Evolutionary conservation across 1,140 invertebrate genomes (phyloP).

Genomic region (Dendroctonus ponderosae): DNA sequence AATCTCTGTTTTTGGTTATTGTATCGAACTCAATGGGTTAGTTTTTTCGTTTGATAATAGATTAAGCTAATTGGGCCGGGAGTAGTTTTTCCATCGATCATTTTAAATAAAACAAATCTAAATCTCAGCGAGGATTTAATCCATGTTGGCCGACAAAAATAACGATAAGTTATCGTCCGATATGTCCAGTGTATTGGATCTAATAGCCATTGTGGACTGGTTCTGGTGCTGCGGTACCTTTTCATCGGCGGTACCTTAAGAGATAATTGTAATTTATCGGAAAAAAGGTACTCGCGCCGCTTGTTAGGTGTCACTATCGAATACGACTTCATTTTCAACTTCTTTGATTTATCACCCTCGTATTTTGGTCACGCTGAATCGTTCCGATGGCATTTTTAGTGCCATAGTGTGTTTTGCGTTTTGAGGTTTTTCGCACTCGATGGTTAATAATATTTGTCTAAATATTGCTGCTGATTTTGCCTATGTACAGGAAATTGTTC

Average conservation of each 20-base stretch:
- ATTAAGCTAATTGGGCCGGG: too few species aligned
- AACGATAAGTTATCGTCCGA: slow-evolving; percentile 25
- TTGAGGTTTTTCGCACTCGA: too few species aligned
- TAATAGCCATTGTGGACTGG: slow-evolving; percentile 22
- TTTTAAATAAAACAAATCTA: slow-evolving; percentile 11
- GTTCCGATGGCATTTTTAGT: too few species aligned
- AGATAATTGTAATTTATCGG: slow-evolving; percentile 48
- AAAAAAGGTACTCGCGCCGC: slow-evolving; percentile 30
- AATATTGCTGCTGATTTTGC: too few species aligned
- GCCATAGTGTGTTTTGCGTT: too few species aligned
- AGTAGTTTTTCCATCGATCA: slow-evolving; percentile 1
- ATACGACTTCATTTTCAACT: slow-evolving; percentile 29
- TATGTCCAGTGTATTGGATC: slow-evolving; percentile 23
- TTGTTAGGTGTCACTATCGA: slow-evolving; percentile 27
- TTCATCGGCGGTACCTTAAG: slow-evolving; percentile 21
- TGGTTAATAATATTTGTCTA: too few species aligned
- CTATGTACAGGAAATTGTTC: too few species aligned
- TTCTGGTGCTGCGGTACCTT: slow-evolving; percentile 19
- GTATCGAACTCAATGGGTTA: too few species aligned
- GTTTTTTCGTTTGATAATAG: too few species aligned
- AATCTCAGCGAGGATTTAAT: slow-evolving; percentile 20
- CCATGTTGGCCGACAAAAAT: slow-evolving; percentile 25
- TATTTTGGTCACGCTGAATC: slow-evolving; percentile 16
- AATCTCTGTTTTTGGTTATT: too few species aligned
- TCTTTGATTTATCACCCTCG: slow-evolving; percentile 14